Base-by-base conservation (phyloP, 1,140 invertebrate genomes). In the Pseudomyrmex gracilis region DNA sequence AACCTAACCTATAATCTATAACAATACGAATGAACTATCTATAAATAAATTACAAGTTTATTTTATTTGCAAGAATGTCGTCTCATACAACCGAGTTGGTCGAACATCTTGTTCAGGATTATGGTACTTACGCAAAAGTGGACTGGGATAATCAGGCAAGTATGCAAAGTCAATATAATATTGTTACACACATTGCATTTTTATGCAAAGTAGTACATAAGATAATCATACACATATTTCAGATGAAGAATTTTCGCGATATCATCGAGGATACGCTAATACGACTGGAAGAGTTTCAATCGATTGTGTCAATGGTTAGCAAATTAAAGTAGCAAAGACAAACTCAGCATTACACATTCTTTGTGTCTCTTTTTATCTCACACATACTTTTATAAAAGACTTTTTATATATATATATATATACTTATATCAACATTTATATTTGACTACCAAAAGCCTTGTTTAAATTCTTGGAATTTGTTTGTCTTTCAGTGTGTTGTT, bases 281-380 rank as follows among this genome's bases (percentile, higher is more conserved):
- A 73, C 88, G 91, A 12, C 70, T 92, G 10, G 91, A 92, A 68
- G 91, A 92, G 60, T 92, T 91, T 68, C 91, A 92, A 63, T 92
- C 91, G 1, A 91, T 92, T 24, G 87, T 92, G 68, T 86, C 89
- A 87, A 92, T 92, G 91, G 91, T 92, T 68, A 86, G 80, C 20
- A 9, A 47, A 10, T 2, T 2, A 49, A 20, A 51, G 2, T 51
- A 51, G 10, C 12, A 53, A 57, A 55, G 4, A 63, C 34, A 34
- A 34, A 34, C 34, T 34, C 5, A 34, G 34, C 34, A 34, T 7
- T 7, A 34, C 5, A 34, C 34, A 34, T 34, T 34, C 34, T 34
- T 34, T 7, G 34, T 34, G 34, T 34, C 5, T 34, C n/a, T n/a
- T n/a, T n/a, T 34, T 34, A 34, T 34, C 34, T 34, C 3, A 34